These are phyloP conservation scores for Trochalopteron elliotii DNA, from an alignment of 2,113 vertebrate species.

Conservation along the genomic window DNA sequence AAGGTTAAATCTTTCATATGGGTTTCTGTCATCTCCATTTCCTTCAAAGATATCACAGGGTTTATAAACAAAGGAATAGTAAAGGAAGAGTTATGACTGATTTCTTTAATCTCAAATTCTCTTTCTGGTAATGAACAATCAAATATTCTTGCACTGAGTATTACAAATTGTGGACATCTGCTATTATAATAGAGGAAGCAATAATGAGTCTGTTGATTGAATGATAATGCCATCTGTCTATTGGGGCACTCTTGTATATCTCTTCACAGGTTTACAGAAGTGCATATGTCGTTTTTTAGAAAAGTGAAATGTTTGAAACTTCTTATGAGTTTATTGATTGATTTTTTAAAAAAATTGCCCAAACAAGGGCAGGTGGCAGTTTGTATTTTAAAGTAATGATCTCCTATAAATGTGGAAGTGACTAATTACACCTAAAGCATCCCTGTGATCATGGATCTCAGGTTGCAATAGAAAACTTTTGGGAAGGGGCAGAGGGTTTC, in stretches of 20 bases:
- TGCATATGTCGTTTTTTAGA: not conserved
- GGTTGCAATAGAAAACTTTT: not conserved
- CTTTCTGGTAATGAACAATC: conserved; percentile 1
- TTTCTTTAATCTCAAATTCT: not conserved
- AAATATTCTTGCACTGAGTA: not conserved
- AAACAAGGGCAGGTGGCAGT: not conserved
- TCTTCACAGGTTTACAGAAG: not conserved
- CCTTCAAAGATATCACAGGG: not conserved
- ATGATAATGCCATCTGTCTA: conserved; percentile 22
- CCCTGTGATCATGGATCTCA: not conserved
- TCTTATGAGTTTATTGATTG: not conserved
- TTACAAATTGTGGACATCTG: not conserved
- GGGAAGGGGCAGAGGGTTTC: not conserved
- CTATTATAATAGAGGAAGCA: conserved; percentile 17
- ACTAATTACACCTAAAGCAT: not conserved
- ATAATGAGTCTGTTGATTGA: conserved; percentile 6
- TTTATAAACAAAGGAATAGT: not conserved
- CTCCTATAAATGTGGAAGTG: not conserved
- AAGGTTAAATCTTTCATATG: not conserved
- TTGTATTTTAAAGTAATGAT: not conserved
- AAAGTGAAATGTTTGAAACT: not conserved
- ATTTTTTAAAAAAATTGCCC: not conserved
- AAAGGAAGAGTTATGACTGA: not conserved
- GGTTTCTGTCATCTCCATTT: not conserved
- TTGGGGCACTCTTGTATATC: not conserved